Evolutionary conservation across 1,140 invertebrate genomes (phyloP).

Genomic region (Zeugodacus cucurbitae): DNA sequence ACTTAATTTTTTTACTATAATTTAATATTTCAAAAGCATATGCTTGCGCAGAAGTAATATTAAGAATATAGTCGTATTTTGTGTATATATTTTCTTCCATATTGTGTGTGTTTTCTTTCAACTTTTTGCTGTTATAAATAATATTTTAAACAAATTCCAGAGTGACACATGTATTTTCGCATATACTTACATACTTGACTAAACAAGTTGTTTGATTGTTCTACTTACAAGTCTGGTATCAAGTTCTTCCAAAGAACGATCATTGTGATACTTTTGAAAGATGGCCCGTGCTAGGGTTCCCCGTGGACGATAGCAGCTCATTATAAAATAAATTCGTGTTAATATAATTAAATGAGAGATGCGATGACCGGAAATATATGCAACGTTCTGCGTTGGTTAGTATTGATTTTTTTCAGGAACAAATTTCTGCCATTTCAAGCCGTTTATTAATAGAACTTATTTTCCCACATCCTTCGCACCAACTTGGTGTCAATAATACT

Average conservation of each 20-base stretch:
- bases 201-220: background rate
- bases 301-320: slow-evolving; percentile 62
- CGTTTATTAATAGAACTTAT: background rate
- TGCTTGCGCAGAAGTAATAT: background rate
- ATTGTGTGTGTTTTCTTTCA: background rate
- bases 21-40: background rate
- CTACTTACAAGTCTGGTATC: slow-evolving; percentile 71
- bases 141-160: background rate
- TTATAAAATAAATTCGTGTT: slow-evolving; percentile 13
- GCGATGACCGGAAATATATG: background rate
- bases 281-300: slow-evolving; percentile 73
- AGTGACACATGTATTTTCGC: background rate
- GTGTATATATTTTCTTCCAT: background rate
- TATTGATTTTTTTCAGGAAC: slow-evolving; percentile 33
- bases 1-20: background rate
- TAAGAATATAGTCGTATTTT: background rate
- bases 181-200: background rate
- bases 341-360: background rate
- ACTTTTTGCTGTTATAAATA: background rate
- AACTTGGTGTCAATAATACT: background rate
- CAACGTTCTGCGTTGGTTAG: background rate
- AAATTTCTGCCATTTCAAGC: background rate
- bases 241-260: slow-evolving; percentile 70
- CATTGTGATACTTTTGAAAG: slow-evolving; percentile 73
- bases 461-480: background rate